Evolutionary conservation across 2,113 vertebrate species (phyloP).

Genomic region (Copsychus sechellarum): DNA sequence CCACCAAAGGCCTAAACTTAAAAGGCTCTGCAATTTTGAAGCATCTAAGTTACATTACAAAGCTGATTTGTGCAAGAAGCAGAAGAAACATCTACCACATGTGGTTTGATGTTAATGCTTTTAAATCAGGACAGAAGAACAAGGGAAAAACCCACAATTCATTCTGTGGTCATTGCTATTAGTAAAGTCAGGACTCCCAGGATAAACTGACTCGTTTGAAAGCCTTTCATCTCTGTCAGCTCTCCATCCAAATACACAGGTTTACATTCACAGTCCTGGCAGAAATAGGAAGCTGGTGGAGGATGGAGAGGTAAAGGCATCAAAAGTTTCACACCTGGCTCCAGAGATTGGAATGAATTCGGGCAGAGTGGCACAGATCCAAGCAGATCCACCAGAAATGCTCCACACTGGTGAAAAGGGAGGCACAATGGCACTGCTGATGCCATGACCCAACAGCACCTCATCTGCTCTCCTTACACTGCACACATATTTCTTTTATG

Average conservation of each 20-base stretch:
- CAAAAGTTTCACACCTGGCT: background rate
- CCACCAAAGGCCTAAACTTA: background rate
- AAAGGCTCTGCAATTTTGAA: background rate
- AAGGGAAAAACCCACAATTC: background rate
- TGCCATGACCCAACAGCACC: background rate
- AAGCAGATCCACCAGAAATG: background rate
- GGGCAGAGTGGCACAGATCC: background rate
- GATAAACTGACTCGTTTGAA: background rate
- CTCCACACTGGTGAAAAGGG: background rate
- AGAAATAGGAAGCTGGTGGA: background rate
- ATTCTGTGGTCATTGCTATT: background rate
- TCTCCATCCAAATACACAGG: background rate
- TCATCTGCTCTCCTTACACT: background rate
- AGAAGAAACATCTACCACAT: background rate
- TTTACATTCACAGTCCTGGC: background rate
- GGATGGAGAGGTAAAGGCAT: background rate
- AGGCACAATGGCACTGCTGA: background rate
- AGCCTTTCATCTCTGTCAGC: background rate
- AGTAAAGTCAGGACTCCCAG: background rate
- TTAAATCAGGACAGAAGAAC: background rate
- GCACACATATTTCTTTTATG: rapidly evolving
- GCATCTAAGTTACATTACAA: background rate
- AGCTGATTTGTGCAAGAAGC: background rate
- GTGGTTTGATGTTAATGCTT: background rate
- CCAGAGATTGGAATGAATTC: background rate